Base-by-base conservation (phyloP, 2,113 vertebrate genomes). In the Leucoraja erinaceus region DNA sequence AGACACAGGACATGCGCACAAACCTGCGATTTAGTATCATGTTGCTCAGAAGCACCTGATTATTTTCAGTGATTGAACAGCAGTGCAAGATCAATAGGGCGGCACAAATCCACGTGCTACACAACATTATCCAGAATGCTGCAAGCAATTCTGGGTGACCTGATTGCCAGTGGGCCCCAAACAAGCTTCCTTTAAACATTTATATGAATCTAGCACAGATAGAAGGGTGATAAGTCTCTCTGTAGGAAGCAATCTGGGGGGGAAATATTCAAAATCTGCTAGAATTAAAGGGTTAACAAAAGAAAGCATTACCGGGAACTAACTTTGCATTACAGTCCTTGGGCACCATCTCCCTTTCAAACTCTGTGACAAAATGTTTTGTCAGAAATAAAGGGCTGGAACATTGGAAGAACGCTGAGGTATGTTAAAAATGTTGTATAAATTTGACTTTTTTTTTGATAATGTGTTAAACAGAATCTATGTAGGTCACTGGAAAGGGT, bases 401-500 rank as follows among this genome's bases (percentile, higher is more conserved):
- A 72, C 38, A 72, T 14, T 74, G 90, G 22, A 91, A 91, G 90
- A 70, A 91, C 72, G 33, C 90, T 72, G 90, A 91, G 33, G 90
- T 91, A 74, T 91, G 90, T 91, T 91, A 91, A 91, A 91, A 91
- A 74, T 91, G 90, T 91, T 91, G 68, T 91, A 91, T 91, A 91
- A 91, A 72, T 91, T 91, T 90, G 86, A 90, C 66, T 90, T 68
- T 47, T 90, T 90, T 91, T 91, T 91, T 91, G 90, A 74, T 91
- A 91, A 91, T 91, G 90, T 91, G 90, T 91, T 91, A 91, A 91
- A 91, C 90, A 91, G 90, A 91, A 91, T 91, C 90, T 91, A 91
- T 91, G 66, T 74, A 91, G 90, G 90, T 91, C 90, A 72, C 66
- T 72, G 66, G 90, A 54, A 91, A 91, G 90, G 90, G 90, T 91